Conservation (phyloP, 2,797 vertebrate genomes). For the Micropoecilia bifurca region DNA sequence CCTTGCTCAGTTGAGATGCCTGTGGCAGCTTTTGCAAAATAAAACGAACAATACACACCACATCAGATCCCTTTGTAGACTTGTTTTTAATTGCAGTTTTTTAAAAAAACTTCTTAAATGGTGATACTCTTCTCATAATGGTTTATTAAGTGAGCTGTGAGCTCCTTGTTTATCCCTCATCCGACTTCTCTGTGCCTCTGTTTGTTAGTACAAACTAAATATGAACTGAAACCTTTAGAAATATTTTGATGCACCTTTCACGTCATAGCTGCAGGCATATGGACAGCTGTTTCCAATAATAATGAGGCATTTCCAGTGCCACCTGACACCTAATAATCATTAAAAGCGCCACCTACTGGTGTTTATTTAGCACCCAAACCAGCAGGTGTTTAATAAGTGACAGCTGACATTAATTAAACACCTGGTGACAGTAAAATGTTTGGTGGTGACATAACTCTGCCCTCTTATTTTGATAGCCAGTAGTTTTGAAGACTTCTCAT, state of each 20-base stretch:
- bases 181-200: background rate
- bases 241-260: background rate
- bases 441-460: background rate
- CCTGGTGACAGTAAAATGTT: background rate
- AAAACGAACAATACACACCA: background rate
- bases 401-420: background rate
- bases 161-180: background rate
- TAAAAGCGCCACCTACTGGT: background rate
- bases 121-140: background rate
- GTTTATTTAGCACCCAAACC: background rate
- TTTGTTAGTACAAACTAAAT: too few relatives aligned
- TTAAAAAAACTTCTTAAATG: background rate
- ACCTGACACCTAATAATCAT: background rate
- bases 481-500: background rate
- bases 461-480: background rate
- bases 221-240: background rate
- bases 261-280: background rate
- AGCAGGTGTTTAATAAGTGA: background rate
- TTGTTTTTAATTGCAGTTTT: background rate
- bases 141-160: background rate
- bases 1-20: background rate
- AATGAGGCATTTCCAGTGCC: background rate
- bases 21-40: background rate
- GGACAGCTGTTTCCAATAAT: background rate
- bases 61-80: background rate